These are phyloP conservation scores for Episyrphus balteatus DNA, from an alignment of 1,140 invertebrate species.

Conservation along the genomic window DNA sequence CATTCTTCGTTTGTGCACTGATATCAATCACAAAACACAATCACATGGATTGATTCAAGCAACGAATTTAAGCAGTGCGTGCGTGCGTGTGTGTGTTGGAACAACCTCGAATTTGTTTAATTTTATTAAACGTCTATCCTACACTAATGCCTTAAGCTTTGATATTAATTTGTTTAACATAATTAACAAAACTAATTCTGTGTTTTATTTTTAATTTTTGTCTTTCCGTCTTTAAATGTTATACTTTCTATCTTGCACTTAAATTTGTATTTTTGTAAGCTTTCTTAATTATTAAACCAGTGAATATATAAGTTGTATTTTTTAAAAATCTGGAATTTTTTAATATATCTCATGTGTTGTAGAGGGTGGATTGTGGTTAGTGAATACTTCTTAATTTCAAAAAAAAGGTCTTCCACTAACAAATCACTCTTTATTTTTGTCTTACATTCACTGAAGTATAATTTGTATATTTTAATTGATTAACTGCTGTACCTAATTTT, in stretches of 20 bases:
- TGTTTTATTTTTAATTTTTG: neutral
- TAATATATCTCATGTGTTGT: no score
- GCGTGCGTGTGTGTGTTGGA: neutral
- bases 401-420: no score
- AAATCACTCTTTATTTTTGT: no score
- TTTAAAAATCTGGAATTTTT: no score
- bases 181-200: neutral
- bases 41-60: neutral
- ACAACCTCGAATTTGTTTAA: neutral
- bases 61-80: neutral
- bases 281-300: no score
- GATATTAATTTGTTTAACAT: neutral
- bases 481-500: no score
- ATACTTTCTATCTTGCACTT: neutral
- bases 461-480: no score
- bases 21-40: no score
- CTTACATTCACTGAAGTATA: no score
- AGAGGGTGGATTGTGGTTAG: no score
- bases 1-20: constrained; percentile 8
- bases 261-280: neutral
- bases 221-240: neutral
- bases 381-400: no score
- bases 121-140: neutral
- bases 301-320: no score
- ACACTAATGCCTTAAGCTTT: neutral